These are phyloP conservation scores for Strix uralensis DNA, from an alignment of 2,113 vertebrate genomes.

Conservation along the genomic window DNA sequence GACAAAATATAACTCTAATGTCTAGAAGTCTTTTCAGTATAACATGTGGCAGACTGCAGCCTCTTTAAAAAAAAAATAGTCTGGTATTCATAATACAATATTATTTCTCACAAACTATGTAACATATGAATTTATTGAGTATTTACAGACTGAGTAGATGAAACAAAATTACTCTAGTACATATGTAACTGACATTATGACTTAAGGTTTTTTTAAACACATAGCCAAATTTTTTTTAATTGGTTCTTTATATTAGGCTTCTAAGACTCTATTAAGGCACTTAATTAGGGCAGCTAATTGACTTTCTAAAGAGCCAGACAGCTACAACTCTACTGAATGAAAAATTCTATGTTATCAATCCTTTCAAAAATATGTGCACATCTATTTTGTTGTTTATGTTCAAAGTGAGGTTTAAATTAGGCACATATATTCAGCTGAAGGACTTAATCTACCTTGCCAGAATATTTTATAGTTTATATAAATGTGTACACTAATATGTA, in stretches of 20 bases:
- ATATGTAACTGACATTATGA: background rate
- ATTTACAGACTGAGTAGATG: background rate
- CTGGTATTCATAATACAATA: background rate
- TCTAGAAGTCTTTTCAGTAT: background rate
- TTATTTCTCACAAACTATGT: background rate
- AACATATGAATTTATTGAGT: background rate
- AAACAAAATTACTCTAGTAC: background rate
- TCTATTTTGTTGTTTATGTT: background rate
- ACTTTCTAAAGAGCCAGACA: background rate
- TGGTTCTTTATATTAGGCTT: background rate
- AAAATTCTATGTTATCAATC: background rate
- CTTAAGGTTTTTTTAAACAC: background rate
- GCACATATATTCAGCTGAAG: background rate
- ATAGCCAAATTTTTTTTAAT: background rate
- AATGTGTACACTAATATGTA: background rate
- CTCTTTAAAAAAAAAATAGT: background rate
- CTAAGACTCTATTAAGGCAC: background rate
- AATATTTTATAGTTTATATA: background rate
- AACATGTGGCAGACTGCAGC: background rate
- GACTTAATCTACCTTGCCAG: background rate
- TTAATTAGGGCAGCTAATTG: background rate
- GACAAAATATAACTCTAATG: background rate
- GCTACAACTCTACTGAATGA: background rate
- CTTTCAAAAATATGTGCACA: background rate
- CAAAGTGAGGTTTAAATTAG: background rate